These are phyloP conservation scores for Sarcoramphus papa DNA, from an alignment of 2,797 vertebrate genomes.

Conservation along the genomic window DNA sequence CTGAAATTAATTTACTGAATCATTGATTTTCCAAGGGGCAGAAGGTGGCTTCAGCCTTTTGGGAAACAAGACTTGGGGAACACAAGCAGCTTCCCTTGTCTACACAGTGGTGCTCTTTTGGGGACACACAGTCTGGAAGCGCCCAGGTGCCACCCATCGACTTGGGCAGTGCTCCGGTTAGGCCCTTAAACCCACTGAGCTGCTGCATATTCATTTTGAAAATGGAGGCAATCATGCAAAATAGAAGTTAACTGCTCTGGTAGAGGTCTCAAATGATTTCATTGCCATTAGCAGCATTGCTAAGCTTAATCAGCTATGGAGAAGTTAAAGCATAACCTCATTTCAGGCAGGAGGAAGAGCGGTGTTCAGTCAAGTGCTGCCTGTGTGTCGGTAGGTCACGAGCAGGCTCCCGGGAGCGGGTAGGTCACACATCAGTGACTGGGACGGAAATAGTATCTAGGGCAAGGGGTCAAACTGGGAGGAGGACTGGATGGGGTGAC, in stretches of 20 bases:
- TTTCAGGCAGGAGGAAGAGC: background rate
- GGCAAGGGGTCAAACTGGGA: background rate
- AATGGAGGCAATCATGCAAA: conserved; percentile 13
- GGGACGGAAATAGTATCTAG: background rate
- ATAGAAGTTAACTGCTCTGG: conserved; percentile 7
- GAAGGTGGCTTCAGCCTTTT: conserved; percentile 33
- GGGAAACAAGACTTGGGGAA: background rate
- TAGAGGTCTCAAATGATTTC: background rate
- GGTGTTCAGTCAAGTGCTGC: fast-evolving
- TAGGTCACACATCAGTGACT: background rate
- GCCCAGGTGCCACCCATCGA: background rate
- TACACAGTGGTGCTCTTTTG: background rate
- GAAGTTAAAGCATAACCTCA: background rate
- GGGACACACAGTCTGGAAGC: background rate
- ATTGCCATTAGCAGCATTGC: background rate
- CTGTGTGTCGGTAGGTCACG: background rate
- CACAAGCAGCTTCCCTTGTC: background rate
- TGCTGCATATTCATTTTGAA: background rate
- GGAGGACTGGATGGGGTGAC: background rate
- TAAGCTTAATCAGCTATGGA: conserved; percentile 21
- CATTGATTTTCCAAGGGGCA: conserved; percentile 59
- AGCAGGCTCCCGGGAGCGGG: background rate
- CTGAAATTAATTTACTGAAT: conserved; percentile 63
- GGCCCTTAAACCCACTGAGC: background rate
- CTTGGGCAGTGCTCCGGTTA: background rate